A percentile compares a stretch with the other conserved stretches of the same genome.
Evolutionary conservation across 2,888 invertebrate genomes (phyloP).

Genomic region (Pteria penguin): DNA sequence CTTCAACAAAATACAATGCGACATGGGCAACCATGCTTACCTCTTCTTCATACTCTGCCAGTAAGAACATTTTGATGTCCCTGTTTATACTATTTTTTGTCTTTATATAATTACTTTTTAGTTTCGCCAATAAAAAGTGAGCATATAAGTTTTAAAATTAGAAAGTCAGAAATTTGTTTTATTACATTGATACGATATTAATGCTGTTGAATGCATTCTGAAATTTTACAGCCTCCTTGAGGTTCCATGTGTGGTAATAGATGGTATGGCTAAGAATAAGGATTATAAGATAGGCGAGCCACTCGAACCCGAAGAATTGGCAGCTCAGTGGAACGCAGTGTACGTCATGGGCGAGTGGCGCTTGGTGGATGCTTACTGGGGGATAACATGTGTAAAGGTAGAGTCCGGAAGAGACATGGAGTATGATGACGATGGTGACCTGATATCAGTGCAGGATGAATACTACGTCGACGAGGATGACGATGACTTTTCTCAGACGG

Average conservation of each 20-base stretch:
- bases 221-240: slow-evolving; percentile 67
- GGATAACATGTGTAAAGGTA: slow-evolving; percentile 61
- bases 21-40: slow-evolving; percentile 71
- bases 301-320: slow-evolving; percentile 59
- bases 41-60: slow-evolving; percentile 60
- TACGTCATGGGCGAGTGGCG: slow-evolving; percentile 68
- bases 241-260: slow-evolving; percentile 66
- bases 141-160: background rate
- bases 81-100: too few species aligned
- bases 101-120: background rate
- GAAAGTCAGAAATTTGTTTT: too few species aligned
- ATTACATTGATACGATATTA: too few species aligned
- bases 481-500: background rate
- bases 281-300: slow-evolving; percentile 70
- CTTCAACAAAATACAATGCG: slow-evolving; percentile 66
- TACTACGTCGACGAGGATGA: slow-evolving; percentile 56
- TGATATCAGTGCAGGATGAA: slow-evolving; percentile 26
- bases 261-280: slow-evolving; percentile 73
- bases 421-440: slow-evolving; percentile 44
- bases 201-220: too few species aligned
- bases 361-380: slow-evolving; percentile 73
- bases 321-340: slow-evolving; percentile 76
- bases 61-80: too few species aligned
- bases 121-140: background rate
- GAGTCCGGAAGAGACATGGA: slow-evolving; percentile 53